These are phyloP conservation scores for Chamaetylas fuelleborni DNA, from an alignment of 2,113 vertebrate species.

Conservation along the genomic window DNA sequence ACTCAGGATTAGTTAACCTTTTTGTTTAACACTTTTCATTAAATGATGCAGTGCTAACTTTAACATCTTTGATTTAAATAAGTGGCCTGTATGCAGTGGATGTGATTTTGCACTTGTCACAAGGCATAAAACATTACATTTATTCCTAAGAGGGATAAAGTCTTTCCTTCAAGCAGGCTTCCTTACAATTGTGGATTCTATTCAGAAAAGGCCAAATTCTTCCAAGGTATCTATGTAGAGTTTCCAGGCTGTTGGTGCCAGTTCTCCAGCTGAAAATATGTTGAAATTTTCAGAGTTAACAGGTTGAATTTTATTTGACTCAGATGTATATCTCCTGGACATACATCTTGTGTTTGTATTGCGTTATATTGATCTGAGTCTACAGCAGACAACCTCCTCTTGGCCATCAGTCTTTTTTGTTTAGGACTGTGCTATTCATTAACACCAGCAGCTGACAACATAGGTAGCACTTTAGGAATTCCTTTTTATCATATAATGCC, in stretches of 20 bases:
- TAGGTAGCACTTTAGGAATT: background rate
- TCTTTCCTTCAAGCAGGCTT: background rate
- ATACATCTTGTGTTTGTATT: background rate
- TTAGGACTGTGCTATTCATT: background rate
- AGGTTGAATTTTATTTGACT: background rate
- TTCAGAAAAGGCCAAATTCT: background rate
- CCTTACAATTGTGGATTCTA: background rate
- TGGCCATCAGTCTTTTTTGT: background rate
- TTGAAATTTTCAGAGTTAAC: background rate
- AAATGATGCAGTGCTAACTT: background rate
- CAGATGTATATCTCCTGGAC: background rate
- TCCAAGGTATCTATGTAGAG: background rate
- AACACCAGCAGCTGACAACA: background rate
- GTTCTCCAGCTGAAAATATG: background rate
- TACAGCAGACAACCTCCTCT: background rate
- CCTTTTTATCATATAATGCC: background rate
- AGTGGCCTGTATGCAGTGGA: background rate
- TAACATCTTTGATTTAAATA: constrained; percentile 28
- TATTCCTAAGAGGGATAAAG: background rate
- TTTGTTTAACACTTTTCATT: constrained; percentile 28
- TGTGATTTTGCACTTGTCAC: background rate
- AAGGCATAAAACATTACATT: background rate
- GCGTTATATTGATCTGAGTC: background rate
- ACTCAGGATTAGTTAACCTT: constrained; percentile 44
- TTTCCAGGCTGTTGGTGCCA: background rate